phyloP scores from a whole-genome alignment of 2,113 vertebrate species.

The Sprattus sprattus region DNA sequence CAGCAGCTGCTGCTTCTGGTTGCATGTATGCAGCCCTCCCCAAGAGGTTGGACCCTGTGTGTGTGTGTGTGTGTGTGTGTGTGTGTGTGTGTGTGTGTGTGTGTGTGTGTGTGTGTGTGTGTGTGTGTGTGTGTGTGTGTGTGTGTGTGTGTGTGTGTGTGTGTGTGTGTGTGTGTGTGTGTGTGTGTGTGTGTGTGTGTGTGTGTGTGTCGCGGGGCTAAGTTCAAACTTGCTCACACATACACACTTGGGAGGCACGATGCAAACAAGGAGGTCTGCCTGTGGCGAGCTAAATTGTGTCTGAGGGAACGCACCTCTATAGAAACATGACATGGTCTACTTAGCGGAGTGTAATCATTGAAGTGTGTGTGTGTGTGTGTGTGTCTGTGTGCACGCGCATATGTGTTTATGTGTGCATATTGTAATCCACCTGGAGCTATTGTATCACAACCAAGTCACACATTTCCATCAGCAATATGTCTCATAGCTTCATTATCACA shows the following conservation, averaged over 20 bases:
- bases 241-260: no score
- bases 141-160: not conserved
- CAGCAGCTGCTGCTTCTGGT: not conserved
- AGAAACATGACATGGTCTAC: not conserved
- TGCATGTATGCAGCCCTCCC: no score
- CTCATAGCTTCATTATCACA: not conserved
- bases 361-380: not conserved
- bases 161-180: no score
- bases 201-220: no score
- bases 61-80: not conserved
- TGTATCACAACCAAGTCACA: not conserved
- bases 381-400: not conserved
- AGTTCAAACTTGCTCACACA: no score
- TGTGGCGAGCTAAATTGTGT: not conserved
- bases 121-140: not conserved
- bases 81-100: not conserved
- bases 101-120: not conserved
- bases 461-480: not conserved
- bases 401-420: no score
- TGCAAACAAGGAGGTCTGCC: not conserved
- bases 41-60: no score
- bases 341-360: slow-evolving; percentile 18
- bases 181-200: no score
- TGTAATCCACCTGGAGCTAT: not conserved
- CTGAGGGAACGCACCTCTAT: not conserved